A percentile compares a stretch with the other conserved stretches of the same genome.
phyloP scores from a whole-genome alignment of 2,113 vertebrate genomes.

The Misgurnus mizolepis region DNA sequence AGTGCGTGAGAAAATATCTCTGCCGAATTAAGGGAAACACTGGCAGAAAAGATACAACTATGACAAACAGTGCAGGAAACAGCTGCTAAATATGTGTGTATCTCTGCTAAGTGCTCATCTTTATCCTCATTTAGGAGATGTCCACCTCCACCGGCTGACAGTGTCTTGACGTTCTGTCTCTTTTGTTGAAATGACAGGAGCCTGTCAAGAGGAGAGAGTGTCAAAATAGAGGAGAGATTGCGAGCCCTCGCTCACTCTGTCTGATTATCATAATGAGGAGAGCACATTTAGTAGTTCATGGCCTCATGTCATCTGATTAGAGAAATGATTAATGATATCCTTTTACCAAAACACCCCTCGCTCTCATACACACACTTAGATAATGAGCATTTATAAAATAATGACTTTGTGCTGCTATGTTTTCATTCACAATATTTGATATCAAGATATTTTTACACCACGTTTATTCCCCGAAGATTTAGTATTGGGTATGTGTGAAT shows the following conservation, averaged over 20 bases:
- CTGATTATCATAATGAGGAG: constrained; percentile 99
- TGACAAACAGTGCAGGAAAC: neutral
- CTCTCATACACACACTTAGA: constrained; percentile 10
- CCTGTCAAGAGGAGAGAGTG: constrained; percentile 75
- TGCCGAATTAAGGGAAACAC: neutral
- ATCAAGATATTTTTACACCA: neutral
- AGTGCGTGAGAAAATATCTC: neutral
- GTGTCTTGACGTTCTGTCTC: constrained; percentile 56
- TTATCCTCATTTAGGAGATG: constrained; percentile 16
- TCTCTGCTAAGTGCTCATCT: constrained; percentile 36
- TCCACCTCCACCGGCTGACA: constrained; percentile 51
- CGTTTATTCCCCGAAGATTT: neutral
- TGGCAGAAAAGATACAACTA: neutral
- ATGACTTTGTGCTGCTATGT: constrained; percentile 5
- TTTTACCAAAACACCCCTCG: constrained; percentile 77
- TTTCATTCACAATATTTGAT: constrained; percentile 12
- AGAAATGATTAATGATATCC: constrained; percentile 98
- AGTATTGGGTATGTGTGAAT: no score
- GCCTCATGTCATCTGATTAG: constrained; percentile 98
- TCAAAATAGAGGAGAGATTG: constrained; percentile 66
- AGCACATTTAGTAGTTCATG: constrained; percentile 94
- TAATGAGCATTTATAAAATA: constrained; percentile 33
- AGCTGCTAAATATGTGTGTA: neutral
- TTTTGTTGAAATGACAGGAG: constrained; percentile 65
- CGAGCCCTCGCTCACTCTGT: constrained; percentile 84